These are phyloP conservation scores for Acanthochromis polyacanthus DNA, from an alignment of 2,113 vertebrate genomes.

Conservation along the genomic window DNA sequence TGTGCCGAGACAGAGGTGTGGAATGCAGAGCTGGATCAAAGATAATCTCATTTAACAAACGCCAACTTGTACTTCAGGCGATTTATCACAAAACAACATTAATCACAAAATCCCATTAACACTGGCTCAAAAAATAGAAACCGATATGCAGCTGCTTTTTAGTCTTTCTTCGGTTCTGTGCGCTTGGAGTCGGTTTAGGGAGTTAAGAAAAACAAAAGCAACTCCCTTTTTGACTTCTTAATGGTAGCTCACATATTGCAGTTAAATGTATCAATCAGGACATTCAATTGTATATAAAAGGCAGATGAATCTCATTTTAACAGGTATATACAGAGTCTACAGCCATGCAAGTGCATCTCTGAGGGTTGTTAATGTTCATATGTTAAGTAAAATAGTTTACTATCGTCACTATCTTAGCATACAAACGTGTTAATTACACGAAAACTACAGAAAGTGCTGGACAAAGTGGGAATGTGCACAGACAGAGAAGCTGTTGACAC, in stretches of 20 bases:
- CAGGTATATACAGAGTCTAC: neutral
- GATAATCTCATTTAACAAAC: slow-evolving; percentile 3
- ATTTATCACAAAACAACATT: slow-evolving; percentile 9
- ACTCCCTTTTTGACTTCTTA: too few relatives aligned
- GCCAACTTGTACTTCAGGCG: neutral
- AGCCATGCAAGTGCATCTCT: too few relatives aligned
- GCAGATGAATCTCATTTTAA: neutral
- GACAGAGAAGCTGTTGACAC: neutral
- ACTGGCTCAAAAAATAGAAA: neutral
- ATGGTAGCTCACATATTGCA: too few relatives aligned
- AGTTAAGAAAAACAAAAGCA: too few relatives aligned
- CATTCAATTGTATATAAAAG: neutral
- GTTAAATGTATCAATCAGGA: neutral
- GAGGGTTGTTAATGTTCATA: too few relatives aligned
- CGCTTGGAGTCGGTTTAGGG: too few relatives aligned
- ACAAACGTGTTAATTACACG: neutral
- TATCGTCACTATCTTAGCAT: neutral
- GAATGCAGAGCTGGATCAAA: neutral
- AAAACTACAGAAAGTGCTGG: neutral
- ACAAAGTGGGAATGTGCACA: neutral
- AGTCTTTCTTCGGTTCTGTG: too few relatives aligned
- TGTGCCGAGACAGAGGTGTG: neutral
- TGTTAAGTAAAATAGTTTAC: neutral
- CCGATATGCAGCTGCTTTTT: too few relatives aligned
- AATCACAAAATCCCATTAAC: slow-evolving; percentile 32